Percentiles rank a stretch among this genome's conserved stretches.
phyloP scores from a whole-genome alignment of 2,797 vertebrate species.

The Anisognathus igniventris region DNA sequence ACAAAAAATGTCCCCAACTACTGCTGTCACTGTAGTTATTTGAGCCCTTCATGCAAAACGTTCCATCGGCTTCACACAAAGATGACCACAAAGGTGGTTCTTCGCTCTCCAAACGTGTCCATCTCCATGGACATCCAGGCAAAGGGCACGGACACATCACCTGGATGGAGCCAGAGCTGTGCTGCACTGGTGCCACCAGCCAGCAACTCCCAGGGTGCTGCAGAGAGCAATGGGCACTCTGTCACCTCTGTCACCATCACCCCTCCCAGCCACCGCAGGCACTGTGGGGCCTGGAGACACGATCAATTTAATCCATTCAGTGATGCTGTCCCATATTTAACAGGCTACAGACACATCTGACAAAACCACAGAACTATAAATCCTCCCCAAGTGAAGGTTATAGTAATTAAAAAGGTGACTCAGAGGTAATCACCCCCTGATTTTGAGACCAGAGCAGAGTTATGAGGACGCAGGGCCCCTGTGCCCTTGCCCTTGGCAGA shows the following conservation, averaged over 20 bases:
- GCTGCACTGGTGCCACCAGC: not conserved
- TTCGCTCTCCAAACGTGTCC: fast-evolving
- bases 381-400: not conserved
- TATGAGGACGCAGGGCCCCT: fast-evolving
- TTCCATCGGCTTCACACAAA: not conserved
- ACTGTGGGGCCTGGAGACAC: not conserved
- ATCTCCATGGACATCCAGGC: fast-evolving
- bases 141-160: not conserved
- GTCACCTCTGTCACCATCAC: not conserved
- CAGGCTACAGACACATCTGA: not conserved
- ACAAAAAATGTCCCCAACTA: not conserved
- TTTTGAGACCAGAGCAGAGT: not conserved
- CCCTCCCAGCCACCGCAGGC: not conserved
- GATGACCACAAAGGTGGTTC: fast-evolving
- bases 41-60: not conserved
- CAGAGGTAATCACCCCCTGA: not conserved
- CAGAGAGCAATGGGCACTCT: not conserved
- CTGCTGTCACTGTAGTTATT: not conserved
- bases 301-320: not conserved
- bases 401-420: not conserved
- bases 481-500: not conserved
- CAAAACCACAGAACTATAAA: not conserved
- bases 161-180: fast-evolving
- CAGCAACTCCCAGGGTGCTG: not conserved
- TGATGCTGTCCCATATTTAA: not conserved